phyloP scores from a whole-genome alignment of 1,140 invertebrate species.

The Pseudomyrmex dendroicus region DNA sequence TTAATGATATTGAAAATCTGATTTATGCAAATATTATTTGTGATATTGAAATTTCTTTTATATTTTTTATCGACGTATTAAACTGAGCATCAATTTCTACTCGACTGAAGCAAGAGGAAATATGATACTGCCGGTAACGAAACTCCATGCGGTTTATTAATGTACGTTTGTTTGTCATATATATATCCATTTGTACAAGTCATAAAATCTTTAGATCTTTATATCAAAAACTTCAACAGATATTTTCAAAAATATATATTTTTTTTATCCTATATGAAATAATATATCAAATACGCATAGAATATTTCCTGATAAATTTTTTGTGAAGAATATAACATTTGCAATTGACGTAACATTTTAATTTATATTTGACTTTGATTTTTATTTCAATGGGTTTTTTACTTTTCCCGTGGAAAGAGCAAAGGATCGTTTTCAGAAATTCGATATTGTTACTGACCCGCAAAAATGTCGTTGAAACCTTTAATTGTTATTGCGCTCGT shows the following conservation, averaged over 20 bases:
- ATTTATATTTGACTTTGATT: neutral
- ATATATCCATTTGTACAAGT: no score
- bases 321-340: neutral
- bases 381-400: neutral
- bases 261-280: neutral
- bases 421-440: conserved; percentile 1
- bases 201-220: neutral
- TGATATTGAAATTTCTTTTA: conserved; percentile 16
- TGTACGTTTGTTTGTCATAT: neutral
- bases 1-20: conserved; percentile 3
- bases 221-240: neutral
- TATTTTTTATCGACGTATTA: conserved; percentile 2
- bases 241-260: neutral
- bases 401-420: neutral
- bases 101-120: conserved; percentile 1
- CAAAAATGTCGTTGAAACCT: conserved; percentile 18
- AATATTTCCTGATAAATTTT: neutral
- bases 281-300: neutral
- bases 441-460: neutral
- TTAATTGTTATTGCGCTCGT: conserved; percentile 19
- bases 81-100: neutral
- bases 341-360: neutral
- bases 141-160: neutral
- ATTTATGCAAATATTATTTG: neutral
- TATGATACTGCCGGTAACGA: no score